These are phyloP conservation scores for Coranthus polyacanthus DNA, from an alignment of 2,797 vertebrate species.

Conservation along the genomic window DNA sequence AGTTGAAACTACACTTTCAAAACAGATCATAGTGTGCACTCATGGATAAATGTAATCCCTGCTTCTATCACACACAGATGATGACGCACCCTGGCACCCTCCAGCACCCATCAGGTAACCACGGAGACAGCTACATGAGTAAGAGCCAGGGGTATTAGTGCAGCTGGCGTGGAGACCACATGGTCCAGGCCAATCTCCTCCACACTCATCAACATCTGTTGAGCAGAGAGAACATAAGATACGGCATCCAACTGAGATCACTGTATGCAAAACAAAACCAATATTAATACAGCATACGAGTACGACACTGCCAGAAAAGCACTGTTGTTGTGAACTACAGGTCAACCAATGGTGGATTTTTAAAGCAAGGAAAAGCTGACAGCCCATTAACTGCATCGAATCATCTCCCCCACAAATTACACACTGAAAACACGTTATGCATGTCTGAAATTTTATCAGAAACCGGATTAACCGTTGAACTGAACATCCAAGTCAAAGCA, in stretches of 20 bases:
- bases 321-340: too few relatives aligned
- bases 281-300: too few relatives aligned
- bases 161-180: conserved; percentile 84
- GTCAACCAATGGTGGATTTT: too few relatives aligned
- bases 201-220: conserved; percentile 85
- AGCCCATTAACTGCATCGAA: too few relatives aligned
- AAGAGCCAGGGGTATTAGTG: conserved; percentile 83
- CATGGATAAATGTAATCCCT: conserved; percentile 29
- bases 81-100: conserved; percentile 75
- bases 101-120: conserved; percentile 77
- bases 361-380: too few relatives aligned
- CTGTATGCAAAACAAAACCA: background rate
- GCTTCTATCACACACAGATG: conserved; percentile 21
- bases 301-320: too few relatives aligned
- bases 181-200: conserved; percentile 56
- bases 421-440: too few relatives aligned
- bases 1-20: background rate
- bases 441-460: too few relatives aligned
- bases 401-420: too few relatives aligned
- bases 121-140: conserved; percentile 81
- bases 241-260: background rate
- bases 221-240: conserved; percentile 20
- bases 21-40: conserved; percentile 19
- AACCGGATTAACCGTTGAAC: too few relatives aligned
- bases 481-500: too few relatives aligned